phyloP scores from a whole-genome alignment of 2,888 invertebrate species.

The Salpingus planirostris region DNA sequence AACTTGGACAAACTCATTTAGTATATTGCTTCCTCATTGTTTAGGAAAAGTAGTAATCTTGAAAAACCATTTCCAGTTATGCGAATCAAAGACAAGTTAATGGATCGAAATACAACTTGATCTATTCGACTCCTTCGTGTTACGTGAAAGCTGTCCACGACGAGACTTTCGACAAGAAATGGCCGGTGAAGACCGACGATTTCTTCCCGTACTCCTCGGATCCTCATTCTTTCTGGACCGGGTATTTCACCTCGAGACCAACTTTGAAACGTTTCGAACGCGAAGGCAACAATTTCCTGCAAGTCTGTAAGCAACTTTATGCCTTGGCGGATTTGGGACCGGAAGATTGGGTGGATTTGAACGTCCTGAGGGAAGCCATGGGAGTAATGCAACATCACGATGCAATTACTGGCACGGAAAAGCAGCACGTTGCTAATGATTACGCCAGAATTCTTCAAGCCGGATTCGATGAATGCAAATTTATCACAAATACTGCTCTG shows the following conservation, averaged over 20 bases:
- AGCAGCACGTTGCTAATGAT: constrained; percentile 76
- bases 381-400: constrained; percentile 87
- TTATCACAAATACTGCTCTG: constrained; percentile 8
- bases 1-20: constrained; percentile 87
- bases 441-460: constrained; percentile 68
- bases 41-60: constrained; percentile 16
- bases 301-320: constrained; percentile 62
- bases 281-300: constrained; percentile 64
- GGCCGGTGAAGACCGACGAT: constrained; percentile 60
- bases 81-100: constrained; percentile 9
- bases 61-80: constrained; percentile 5
- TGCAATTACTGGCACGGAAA: constrained; percentile 75
- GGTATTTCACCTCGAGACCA: constrained; percentile 81
- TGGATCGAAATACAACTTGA: constrained; percentile 46
- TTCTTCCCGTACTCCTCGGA: constrained; percentile 90
- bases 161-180: constrained; percentile 26
- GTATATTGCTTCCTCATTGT: too few relatives aligned
- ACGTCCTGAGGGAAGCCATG: constrained; percentile 59
- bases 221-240: constrained; percentile 87
- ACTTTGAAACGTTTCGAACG: constrained; percentile 72
- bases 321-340: constrained; percentile 46
- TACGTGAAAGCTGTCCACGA: constrained; percentile 73
- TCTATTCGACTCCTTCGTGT: constrained; percentile 82
- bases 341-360: constrained; percentile 45
- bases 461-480: constrained; percentile 48